These are phyloP conservation scores for Candidula unifasciata DNA, from an alignment of 2,888 invertebrate genomes.

Conservation along the genomic window DNA sequence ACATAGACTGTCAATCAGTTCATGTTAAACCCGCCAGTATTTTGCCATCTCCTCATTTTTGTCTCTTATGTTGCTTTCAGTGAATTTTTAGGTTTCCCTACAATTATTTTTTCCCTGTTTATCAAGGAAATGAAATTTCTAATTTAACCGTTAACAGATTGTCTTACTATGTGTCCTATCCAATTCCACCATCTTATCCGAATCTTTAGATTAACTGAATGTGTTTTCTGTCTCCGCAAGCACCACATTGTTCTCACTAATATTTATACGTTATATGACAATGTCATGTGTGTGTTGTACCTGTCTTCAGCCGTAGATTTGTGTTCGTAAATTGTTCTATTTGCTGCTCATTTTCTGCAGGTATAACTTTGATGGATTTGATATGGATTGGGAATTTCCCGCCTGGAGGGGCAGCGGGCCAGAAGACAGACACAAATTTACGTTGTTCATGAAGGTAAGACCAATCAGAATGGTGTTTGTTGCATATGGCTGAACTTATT, in stretches of 20 bases:
- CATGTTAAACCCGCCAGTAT: too few relatives aligned
- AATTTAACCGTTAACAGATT: too few relatives aligned
- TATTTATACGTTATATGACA: neutral
- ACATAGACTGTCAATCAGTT: too few relatives aligned
- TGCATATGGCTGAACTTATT: neutral
- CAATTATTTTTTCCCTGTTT: too few relatives aligned
- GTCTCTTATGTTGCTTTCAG: too few relatives aligned
- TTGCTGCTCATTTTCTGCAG: conserved; percentile 30
- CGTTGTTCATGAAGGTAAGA: conserved; percentile 64
- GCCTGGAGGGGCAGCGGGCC: conserved; percentile 67
- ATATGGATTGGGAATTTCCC: conserved; percentile 96
- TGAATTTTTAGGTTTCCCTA: too few relatives aligned
- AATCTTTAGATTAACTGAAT: neutral
- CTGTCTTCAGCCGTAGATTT: too few relatives aligned
- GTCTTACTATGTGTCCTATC: too few relatives aligned
- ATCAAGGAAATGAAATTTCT: too few relatives aligned
- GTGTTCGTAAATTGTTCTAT: too few relatives aligned
- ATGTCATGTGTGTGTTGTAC: too few relatives aligned
- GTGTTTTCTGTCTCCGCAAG: neutral
- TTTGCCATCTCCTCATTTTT: neutral
- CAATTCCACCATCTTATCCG: too few relatives aligned
- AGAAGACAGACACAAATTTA: conserved; percentile 67
- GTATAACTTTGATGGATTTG: conserved; percentile 88
- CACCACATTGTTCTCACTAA: neutral
- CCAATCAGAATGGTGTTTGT: neutral